phyloP scores from a whole-genome alignment of 1,140 invertebrate genomes.

The Penaeus chinensis region DNA sequence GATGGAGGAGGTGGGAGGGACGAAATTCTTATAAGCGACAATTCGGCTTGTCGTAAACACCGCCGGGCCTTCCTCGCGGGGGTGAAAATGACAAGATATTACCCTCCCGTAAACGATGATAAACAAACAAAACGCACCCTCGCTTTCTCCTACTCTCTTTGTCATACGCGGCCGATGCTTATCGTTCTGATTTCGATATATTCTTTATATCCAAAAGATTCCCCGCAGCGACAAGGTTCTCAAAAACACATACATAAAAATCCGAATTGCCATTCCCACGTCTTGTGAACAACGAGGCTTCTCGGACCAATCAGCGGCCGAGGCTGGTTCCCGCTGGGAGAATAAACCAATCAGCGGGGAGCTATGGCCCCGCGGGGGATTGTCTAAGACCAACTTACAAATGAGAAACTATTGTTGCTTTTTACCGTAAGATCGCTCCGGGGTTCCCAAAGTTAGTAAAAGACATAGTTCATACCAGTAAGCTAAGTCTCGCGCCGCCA shows the following conservation, averaged over 20 bases:
- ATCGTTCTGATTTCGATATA: slow-evolving; percentile 16
- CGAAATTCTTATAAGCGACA: too few relatives aligned
- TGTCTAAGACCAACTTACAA: slow-evolving; percentile 63
- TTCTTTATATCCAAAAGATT: slow-evolving; percentile 21
- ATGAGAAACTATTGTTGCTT: slow-evolving; percentile 61
- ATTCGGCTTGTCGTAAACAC: too few relatives aligned
- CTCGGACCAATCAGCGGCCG: slow-evolving; percentile 44
- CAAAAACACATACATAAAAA: slow-evolving; percentile 44
- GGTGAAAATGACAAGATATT: too few relatives aligned
- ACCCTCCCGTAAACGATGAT: too few relatives aligned
- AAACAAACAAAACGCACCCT: too few relatives aligned
- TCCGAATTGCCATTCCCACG: slow-evolving; percentile 54
- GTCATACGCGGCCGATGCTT: neutral
- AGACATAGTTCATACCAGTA: slow-evolving; percentile 41
- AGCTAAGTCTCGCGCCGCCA: neutral
- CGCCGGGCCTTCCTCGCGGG: too few relatives aligned
- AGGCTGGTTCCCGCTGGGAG: slow-evolving; percentile 42
- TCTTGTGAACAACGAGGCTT: slow-evolving; percentile 30
- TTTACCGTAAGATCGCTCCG: slow-evolving; percentile 47
- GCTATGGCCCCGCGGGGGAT: slow-evolving; percentile 55
- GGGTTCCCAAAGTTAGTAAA: slow-evolving; percentile 47
- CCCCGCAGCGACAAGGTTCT: slow-evolving; percentile 22
- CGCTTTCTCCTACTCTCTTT: neutral
- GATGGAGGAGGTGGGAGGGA: too few relatives aligned
- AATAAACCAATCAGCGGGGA: slow-evolving; percentile 62